Percentiles rank a stretch among this genome's conserved stretches.
Evolutionary conservation across 2,113 vertebrate species (phyloP).

Genomic region (Melanostigma gelatinosum): DNA sequence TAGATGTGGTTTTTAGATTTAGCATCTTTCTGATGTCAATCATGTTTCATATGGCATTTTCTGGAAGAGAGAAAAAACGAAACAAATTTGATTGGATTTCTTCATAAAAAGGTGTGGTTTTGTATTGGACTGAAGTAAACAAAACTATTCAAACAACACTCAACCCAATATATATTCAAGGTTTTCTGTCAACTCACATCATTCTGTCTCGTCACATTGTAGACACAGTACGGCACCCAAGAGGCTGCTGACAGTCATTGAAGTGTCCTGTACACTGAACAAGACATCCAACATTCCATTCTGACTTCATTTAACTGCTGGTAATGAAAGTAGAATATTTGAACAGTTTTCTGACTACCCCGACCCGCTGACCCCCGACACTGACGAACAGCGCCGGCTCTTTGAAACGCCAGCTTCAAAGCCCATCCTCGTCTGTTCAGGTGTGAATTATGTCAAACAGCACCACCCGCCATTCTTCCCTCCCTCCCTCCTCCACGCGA

Average conservation of each 20-base stretch:
- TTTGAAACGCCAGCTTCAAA: conserved; percentile 69
- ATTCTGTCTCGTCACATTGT: neutral
- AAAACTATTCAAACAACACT: neutral
- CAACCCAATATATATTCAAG: neutral
- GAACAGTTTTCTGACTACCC: neutral
- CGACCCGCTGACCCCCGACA: neutral
- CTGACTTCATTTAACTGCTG: neutral
- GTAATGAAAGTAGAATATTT: conserved; percentile 7
- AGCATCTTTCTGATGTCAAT: no score
- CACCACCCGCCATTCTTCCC: conserved; percentile 32
- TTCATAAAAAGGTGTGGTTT: neutral
- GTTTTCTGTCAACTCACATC: neutral
- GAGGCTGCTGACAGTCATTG: neutral
- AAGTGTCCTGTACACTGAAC: neutral
- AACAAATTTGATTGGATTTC: neutral
- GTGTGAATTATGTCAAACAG: conserved; percentile 58
- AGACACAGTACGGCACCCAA: neutral
- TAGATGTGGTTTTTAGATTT: no score
- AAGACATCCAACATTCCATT: neutral
- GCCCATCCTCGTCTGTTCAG: conserved; percentile 28
- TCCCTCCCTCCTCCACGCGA: neutral
- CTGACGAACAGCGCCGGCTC: conserved; percentile 27
- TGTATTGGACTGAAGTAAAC: neutral
- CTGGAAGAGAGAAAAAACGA: neutral
- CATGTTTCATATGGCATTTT: no score